A percentile compares a stretch with the other conserved stretches of the same genome.
These are phyloP conservation scores for Drosophila asahinai DNA, from an alignment of 1,140 invertebrate genomes.

Conservation along the genomic window DNA sequence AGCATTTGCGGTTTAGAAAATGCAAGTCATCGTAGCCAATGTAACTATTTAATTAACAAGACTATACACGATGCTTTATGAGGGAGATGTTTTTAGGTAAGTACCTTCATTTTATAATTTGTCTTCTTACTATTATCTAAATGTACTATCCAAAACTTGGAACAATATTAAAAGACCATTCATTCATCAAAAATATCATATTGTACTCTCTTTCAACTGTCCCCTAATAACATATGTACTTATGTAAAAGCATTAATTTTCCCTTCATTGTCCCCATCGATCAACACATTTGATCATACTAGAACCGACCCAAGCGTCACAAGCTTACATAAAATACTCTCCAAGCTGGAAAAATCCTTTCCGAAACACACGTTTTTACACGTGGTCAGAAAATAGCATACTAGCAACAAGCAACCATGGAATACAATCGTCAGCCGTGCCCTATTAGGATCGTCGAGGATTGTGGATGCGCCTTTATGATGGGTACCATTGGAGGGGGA, in stretches of 20 bases:
- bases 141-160: too few relatives aligned
- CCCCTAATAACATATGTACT: too few relatives aligned
- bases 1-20: background rate
- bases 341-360: background rate
- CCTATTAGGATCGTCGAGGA: slow-evolving; percentile 72
- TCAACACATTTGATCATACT: background rate
- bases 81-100: too few relatives aligned
- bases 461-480: slow-evolving; percentile 71
- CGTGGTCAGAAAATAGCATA: background rate
- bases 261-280: too few relatives aligned
- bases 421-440: slow-evolving; percentile 72
- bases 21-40: too few relatives aligned
- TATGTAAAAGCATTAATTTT: background rate
- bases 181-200: too few relatives aligned
- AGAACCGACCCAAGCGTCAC: background rate
- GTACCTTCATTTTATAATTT: too few relatives aligned
- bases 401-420: slow-evolving; percentile 36
- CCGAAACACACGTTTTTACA: background rate
- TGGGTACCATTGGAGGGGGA: slow-evolving; percentile 66
- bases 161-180: too few relatives aligned
- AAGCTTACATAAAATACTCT: background rate
- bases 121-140: too few relatives aligned
- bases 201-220: too few relatives aligned
- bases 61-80: too few relatives aligned
- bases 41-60: too few relatives aligned